A percentile compares a stretch with the other conserved stretches of the same genome.
Conservation (phyloP, 2,797 vertebrate genomes). For the Lates japonicus region DNA sequence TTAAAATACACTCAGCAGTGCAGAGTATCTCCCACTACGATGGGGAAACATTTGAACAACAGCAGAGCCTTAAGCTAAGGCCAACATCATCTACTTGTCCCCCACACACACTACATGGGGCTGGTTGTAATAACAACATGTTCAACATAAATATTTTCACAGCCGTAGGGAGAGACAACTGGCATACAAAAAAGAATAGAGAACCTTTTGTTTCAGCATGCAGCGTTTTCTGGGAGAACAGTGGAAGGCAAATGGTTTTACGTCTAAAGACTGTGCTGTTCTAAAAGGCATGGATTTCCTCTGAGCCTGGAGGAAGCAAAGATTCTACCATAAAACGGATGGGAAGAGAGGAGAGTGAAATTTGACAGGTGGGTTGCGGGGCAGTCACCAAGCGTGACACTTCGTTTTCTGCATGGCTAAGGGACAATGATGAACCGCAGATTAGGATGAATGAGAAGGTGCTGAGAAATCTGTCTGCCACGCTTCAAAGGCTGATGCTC, state of each 20-base stretch:
- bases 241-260: constrained; percentile 41
- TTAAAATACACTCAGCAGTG: constrained; percentile 53
- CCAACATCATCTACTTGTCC: constrained; percentile 26
- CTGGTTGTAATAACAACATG: constrained; percentile 53
- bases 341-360: constrained; percentile 55
- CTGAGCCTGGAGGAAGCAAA: constrained; percentile 22
- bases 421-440: constrained; percentile 70
- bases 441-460: constrained; percentile 72
- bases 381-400: constrained; percentile 63
- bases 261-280: constrained; percentile 7
- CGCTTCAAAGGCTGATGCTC: constrained; percentile 52
- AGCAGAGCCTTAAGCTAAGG: constrained; percentile 33
- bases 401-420: constrained; percentile 78
- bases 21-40: constrained; percentile 21
- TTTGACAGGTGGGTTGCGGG: constrained; percentile 64
- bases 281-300: constrained; percentile 44
- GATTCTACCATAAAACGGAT: constrained; percentile 18
- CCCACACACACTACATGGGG: constrained; percentile 23
- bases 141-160: constrained; percentile 50
- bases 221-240: constrained; percentile 4
- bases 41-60: constrained; percentile 43
- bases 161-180: constrained; percentile 36
- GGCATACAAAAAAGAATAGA: constrained; percentile 40
- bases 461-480: constrained; percentile 64
- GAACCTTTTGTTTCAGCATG: constrained; percentile 29